These are phyloP conservation scores for Lepidocyrtinus sp. DNA, from an alignment of 2,888 invertebrate genomes.

Conservation along the genomic window DNA sequence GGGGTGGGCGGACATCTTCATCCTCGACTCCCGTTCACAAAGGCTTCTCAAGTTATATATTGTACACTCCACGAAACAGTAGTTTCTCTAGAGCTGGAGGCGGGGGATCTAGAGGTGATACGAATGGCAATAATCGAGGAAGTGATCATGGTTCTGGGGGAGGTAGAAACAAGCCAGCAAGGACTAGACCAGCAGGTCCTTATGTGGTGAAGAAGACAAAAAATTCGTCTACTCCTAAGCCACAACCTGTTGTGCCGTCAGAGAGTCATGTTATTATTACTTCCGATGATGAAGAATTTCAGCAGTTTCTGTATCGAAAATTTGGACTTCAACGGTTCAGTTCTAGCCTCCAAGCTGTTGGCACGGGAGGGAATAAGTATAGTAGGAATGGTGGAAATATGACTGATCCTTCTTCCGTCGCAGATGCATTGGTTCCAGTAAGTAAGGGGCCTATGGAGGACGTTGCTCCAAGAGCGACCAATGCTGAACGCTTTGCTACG, in stretches of 20 bases:
- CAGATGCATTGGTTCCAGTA: slow-evolving; percentile 28
- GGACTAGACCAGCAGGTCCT: slow-evolving; percentile 33
- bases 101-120: slow-evolving; percentile 5
- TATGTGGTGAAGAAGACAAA: too few species aligned
- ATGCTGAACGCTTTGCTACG: slow-evolving; percentile 1
- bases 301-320: slow-evolving; percentile 54
- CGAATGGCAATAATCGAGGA: neutral
- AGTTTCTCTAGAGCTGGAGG: slow-evolving; percentile 9
- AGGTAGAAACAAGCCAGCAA: slow-evolving; percentile 45
- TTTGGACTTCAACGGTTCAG: slow-evolving; percentile 49
- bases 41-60: slow-evolving; percentile 40
- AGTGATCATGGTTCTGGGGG: neutral
- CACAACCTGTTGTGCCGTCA: slow-evolving; percentile 18
- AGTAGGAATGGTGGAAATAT: slow-evolving; percentile 29
- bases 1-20: neutral
- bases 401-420: slow-evolving; percentile 13
- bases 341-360: slow-evolving; percentile 23
- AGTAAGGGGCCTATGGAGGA: slow-evolving; percentile 24
- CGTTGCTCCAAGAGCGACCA: neutral
- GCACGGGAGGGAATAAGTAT: slow-evolving; percentile 17
- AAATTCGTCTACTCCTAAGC: neutral
- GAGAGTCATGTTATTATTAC: slow-evolving; percentile 60
- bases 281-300: slow-evolving; percentile 64
- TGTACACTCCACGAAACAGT: slow-evolving; percentile 46
- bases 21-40: neutral